phyloP scores from a whole-genome alignment of 2,888 invertebrate genomes.

The Drosophila lacicola region DNA sequence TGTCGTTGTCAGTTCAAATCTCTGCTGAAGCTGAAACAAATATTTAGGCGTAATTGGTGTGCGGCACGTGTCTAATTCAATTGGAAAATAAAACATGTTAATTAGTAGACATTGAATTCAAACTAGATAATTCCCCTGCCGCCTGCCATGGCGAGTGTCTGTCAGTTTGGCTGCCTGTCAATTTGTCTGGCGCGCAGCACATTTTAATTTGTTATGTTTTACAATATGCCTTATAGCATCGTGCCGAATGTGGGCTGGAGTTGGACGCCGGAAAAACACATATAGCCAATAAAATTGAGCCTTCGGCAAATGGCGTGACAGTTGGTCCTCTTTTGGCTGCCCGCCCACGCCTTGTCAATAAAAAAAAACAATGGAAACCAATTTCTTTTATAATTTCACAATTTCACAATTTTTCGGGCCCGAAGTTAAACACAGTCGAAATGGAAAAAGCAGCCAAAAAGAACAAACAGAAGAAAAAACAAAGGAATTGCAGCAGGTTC shows the following conservation, averaged over 20 bases:
- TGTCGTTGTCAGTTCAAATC: too few relatives aligned
- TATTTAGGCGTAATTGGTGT: neutral
- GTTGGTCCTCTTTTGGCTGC: conserved; percentile 20
- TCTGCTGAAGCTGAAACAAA: neutral
- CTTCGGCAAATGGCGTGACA: conserved; percentile 35
- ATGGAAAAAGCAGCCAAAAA: conserved; percentile 4
- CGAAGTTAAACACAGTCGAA: conserved; percentile 23
- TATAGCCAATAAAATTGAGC: conserved; percentile 39
- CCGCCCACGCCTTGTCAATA: conserved; percentile 37
- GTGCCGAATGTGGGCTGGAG: conserved; percentile 18
- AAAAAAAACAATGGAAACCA: conserved; percentile 55
- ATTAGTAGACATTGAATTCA: conserved; percentile 8
- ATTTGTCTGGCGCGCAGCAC: conserved; percentile 21
- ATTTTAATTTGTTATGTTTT: conserved; percentile 65
- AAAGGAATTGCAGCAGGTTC: neutral
- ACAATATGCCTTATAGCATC: conserved; percentile 45
- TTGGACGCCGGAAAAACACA: conserved; percentile 14
- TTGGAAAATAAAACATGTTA: conserved; percentile 6
- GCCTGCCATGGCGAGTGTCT: neutral
- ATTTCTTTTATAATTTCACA: conserved; percentile 63
- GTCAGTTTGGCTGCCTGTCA: neutral
- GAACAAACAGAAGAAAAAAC: neutral
- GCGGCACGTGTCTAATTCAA: neutral
- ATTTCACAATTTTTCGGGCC: conserved; percentile 23
- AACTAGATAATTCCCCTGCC: neutral